phyloP scores from a whole-genome alignment of 2,113 vertebrate genomes.

The Deroptyus accipitrinus region DNA sequence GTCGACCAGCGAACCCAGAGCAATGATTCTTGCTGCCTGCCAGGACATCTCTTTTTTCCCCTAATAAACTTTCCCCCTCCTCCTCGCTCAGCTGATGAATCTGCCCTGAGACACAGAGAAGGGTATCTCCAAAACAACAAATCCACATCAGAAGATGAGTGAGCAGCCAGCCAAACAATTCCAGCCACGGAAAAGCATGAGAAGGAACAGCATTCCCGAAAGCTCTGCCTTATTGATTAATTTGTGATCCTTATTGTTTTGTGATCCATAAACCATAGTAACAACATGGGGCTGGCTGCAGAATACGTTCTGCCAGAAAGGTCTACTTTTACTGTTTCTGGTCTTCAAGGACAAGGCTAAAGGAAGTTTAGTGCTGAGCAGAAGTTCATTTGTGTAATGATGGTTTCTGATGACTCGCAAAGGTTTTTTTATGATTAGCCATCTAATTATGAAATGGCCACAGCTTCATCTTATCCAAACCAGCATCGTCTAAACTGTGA shows the following conservation, averaged over 20 bases:
- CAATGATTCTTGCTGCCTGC: background rate
- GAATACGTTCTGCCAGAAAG: background rate
- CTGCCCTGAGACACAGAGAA: conserved; percentile 14
- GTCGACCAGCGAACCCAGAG: background rate
- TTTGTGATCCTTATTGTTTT: background rate
- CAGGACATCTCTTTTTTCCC: background rate
- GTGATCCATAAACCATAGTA: conserved; percentile 43
- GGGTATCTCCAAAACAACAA: background rate
- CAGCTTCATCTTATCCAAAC: conserved; percentile 54
- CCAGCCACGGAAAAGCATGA: background rate
- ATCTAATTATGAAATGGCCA: conserved; percentile 62
- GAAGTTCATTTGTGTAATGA: conserved; percentile 61
- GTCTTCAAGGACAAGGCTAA: conserved; percentile 40
- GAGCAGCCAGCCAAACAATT: conserved; percentile 9
- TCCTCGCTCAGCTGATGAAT: background rate
- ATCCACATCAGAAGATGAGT: background rate
- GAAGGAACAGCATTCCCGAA: background rate
- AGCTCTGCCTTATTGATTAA: conserved; percentile 32
- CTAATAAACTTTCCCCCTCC: background rate
- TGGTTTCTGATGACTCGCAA: conserved; percentile 33
- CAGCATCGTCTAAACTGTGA: conserved; percentile 53
- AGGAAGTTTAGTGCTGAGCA: background rate
- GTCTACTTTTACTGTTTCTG: background rate
- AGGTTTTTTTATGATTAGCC: conserved; percentile 68
- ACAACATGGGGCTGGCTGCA: background rate